These are phyloP conservation scores for Odontothrips loti DNA, from an alignment of 2,888 invertebrate genomes.

Conservation along the genomic window DNA sequence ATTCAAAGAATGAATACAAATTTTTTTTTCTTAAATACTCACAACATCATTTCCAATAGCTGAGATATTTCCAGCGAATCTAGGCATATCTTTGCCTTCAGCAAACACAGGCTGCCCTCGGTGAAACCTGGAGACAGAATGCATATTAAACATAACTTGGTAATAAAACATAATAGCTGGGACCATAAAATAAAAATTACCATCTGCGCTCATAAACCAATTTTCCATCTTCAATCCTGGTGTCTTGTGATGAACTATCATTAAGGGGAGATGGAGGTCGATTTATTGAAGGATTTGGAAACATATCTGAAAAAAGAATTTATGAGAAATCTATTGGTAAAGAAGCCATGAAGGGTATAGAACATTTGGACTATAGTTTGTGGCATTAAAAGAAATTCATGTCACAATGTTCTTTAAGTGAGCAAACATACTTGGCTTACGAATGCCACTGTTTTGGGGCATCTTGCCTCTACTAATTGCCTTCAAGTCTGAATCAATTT, in stretches of 20 bases:
- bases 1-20: background rate
- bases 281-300: constrained; percentile 39
- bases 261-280: constrained; percentile 39
- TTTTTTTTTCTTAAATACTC: constrained; percentile 46
- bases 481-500: constrained; percentile 81
- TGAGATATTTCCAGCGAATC: constrained; percentile 85
- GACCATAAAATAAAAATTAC: constrained; percentile 47
- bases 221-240: constrained; percentile 91
- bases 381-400: too few species aligned
- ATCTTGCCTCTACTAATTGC: constrained; percentile 61
- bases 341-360: too few species aligned
- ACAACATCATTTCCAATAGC: constrained; percentile 88
- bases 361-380: too few species aligned
- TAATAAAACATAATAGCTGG: constrained; percentile 30
- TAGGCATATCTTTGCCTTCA: constrained; percentile 78
- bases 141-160: constrained; percentile 30
- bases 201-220: constrained; percentile 88
- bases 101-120: constrained; percentile 89
- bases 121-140: constrained; percentile 61
- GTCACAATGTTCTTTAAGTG: too few species aligned
- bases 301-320: constrained; percentile 30
- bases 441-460: constrained; percentile 44
- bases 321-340: background rate
- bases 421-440: constrained; percentile 51
- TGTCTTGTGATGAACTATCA: constrained; percentile 53